Conservation (phyloP, 2,113 vertebrate genomes). For the Caloenas nicobarica region DNA sequence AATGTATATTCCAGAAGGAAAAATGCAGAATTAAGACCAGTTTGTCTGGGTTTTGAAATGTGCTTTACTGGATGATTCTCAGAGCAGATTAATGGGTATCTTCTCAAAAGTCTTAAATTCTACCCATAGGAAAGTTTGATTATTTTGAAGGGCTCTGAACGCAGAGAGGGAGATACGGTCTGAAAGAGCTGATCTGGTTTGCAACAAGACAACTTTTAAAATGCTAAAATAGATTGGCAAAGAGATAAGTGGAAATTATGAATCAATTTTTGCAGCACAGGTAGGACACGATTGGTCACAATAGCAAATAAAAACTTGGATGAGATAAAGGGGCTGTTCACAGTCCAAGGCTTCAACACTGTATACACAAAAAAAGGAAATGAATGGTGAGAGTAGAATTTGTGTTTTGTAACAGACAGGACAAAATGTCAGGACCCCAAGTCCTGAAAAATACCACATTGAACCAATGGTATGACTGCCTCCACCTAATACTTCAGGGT, state of each 20-base stretch:
- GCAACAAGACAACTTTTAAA: background rate
- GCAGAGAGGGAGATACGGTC: background rate
- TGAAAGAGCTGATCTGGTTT: background rate
- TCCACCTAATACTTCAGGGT: background rate
- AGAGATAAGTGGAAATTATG: background rate
- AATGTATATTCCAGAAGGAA: background rate
- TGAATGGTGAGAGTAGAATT: background rate
- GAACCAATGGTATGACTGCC: background rate
- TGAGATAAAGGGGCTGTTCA: background rate
- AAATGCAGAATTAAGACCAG: background rate
- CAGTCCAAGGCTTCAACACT: slow-evolving; percentile 5
- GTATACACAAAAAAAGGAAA: slow-evolving; percentile 33
- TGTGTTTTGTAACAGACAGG: slow-evolving; percentile 3
- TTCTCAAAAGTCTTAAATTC: background rate
- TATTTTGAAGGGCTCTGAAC: background rate
- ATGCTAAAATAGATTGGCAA: background rate
- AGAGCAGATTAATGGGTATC: background rate
- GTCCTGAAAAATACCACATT: background rate
- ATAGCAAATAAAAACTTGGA: background rate
- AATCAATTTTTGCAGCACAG: background rate
- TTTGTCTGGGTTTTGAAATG: background rate
- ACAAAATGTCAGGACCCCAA: slow-evolving; percentile 63
- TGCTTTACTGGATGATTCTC: background rate
- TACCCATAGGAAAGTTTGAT: background rate
- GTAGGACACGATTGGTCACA: background rate